Evolutionary conservation across 2,797 vertebrate species (phyloP), one percentile per base, ranked within the genome.

Genomic region (Neosilurus hyrtlii): DNA sequence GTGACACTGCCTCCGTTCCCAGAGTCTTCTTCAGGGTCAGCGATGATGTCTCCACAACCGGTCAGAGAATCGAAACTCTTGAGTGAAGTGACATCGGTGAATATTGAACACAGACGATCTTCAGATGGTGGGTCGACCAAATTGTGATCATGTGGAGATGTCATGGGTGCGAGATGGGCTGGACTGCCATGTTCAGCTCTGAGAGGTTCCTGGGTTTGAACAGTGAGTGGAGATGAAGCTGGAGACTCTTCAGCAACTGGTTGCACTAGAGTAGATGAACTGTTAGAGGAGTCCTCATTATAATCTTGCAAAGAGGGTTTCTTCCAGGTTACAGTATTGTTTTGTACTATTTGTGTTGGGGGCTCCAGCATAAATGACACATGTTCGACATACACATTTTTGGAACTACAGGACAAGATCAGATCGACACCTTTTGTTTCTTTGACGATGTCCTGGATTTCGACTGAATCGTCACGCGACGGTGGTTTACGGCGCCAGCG

Each of bases 31-130:
- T 99, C 98, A 6, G 91, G 95, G 89, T 99, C 98, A 49, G 98
- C 98, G 88, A 98, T 99, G 94, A 99, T 98, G 94, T 99, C 98
- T 84, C 98, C 98, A 63, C 98, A 99, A 90, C 98, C 98, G 65
- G 98, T 99, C 91, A 99, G 95, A 89, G 98, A 99, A 95, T 99
- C 98, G 90, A 99, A 99, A 94, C 98, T 99, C 94, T 99, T 99
- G 88, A 99, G 95, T 88, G 98, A 99, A 86, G 98, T 98, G 94
- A 99, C 98, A 90, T 99, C 98, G 85, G 94, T 97, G 92, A 99
- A 99, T 93, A 99, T 93, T 88, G 97, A 96, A 92, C 96, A 97
- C 77, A 95, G 90, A 84, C 94, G 93, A 90, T 96, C 96, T 90
- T 99, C 98, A n/a, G 97, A 97, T 88, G 96, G 96, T 54, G 96